A percentile compares a stretch with the other conserved stretches of the same genome.
Evolutionary conservation across 2,888 invertebrate genomes (phyloP).

Genomic region (Ornithoptera priamus): DNA sequence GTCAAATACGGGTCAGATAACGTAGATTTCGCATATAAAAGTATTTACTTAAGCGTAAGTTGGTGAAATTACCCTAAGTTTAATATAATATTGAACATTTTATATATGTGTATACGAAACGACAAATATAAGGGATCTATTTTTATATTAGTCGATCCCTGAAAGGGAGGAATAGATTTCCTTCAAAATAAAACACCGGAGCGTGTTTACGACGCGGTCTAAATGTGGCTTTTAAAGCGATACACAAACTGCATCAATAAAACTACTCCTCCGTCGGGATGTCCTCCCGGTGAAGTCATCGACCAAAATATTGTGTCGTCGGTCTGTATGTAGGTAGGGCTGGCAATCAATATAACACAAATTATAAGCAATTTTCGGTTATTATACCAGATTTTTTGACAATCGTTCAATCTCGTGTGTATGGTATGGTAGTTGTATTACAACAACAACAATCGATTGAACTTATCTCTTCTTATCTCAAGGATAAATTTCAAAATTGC

Average conservation of each 20-base stretch:
- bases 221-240: slow-evolving; percentile 12
- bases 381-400: too few relatives aligned
- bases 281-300: slow-evolving; percentile 64
- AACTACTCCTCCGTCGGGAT: slow-evolving; percentile 45
- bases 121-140: not conserved
- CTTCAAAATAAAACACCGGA: slow-evolving; percentile 3
- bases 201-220: slow-evolving; percentile 6
- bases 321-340: slow-evolving; percentile 22
- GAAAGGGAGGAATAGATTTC: slow-evolving; percentile 1
- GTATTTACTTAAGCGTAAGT: too few relatives aligned
- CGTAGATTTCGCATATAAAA: too few relatives aligned
- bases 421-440: too few relatives aligned
- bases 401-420: too few relatives aligned
- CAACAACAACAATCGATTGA: too few relatives aligned
- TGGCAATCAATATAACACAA: slow-evolving; percentile 8
- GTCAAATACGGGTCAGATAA: not conserved
- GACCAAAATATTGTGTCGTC: slow-evolving; percentile 48
- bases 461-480: too few relatives aligned
- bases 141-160: not conserved
- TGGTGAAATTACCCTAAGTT: too few relatives aligned
- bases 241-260: slow-evolving; percentile 41
- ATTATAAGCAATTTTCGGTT: not conserved
- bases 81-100: not conserved
- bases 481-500: too few relatives aligned
- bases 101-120: not conserved